These are phyloP conservation scores for Eciton burchellii DNA, from an alignment of 1,140 invertebrate genomes.

Conservation along the genomic window DNA sequence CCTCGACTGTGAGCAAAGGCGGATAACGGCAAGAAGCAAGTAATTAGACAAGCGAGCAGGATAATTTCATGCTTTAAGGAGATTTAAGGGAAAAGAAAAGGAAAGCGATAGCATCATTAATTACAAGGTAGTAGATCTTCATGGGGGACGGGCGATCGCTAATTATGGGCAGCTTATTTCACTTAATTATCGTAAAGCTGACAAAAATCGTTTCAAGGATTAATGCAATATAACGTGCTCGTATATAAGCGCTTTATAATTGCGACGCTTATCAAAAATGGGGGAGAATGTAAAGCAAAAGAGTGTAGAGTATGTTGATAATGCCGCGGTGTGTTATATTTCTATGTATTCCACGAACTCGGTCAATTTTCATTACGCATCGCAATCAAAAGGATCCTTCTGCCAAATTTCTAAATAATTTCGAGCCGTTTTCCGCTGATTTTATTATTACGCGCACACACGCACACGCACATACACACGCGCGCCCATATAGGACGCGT, in stretches of 20 bases:
- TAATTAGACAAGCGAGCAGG: background rate
- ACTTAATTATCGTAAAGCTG: background rate
- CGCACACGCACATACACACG: too few relatives aligned
- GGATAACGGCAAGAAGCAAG: conserved; percentile 1
- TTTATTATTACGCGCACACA: too few relatives aligned
- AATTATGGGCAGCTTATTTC: background rate
- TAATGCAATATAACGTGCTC: background rate
- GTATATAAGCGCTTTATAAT: background rate
- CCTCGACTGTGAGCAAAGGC: background rate
- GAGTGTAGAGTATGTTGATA: background rate
- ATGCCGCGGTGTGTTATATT: background rate
- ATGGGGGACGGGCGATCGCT: background rate
- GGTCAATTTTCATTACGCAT: background rate
- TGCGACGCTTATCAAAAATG: conserved; percentile 6
- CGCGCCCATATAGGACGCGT: too few relatives aligned
- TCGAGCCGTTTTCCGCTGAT: background rate
- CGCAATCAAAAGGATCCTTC: background rate
- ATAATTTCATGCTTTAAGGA: background rate
- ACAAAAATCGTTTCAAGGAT: background rate
- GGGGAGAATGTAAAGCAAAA: background rate
- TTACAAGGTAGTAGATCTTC: background rate
- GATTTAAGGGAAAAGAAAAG: background rate
- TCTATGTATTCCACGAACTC: background rate
- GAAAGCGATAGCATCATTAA: conserved; percentile 27
- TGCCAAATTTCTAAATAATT: background rate